Conservation (phyloP, 2,797 vertebrate species). For the Garrulus glandarius region DNA sequence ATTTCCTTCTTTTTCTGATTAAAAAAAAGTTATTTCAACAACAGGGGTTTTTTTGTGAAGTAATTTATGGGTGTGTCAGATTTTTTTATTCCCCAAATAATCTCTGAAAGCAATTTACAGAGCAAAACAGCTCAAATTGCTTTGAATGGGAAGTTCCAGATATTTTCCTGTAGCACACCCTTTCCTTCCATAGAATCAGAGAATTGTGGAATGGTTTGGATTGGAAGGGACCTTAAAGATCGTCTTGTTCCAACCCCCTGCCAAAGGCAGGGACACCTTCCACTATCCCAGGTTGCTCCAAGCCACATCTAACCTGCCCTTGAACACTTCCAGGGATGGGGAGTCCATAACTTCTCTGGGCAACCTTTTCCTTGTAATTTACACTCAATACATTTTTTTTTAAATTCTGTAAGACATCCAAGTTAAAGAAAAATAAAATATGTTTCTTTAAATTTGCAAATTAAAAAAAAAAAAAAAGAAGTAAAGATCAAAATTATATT, state of each 20-base stretch:
- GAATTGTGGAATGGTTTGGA: background rate
- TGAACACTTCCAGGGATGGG: background rate
- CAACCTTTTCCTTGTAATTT: background rate
- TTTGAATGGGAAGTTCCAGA: background rate
- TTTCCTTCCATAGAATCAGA: background rate
- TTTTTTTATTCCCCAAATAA: background rate
- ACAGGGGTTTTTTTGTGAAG: accelerated
- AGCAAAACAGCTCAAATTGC: background rate
- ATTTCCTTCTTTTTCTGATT: background rate
- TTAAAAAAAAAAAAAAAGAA: background rate
- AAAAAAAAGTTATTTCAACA: background rate
- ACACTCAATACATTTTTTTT: background rate
- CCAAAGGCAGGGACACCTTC: background rate
- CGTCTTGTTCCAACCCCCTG: accelerated
- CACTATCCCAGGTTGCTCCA: background rate
- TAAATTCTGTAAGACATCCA: background rate
- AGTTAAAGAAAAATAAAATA: background rate
- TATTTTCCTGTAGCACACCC: accelerated
- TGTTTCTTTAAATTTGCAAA: background rate
- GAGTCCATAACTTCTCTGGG: background rate
- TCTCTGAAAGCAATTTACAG: background rate
- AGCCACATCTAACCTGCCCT: background rate
- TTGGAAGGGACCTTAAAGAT: background rate
- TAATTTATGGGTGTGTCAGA: background rate
- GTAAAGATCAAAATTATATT: background rate